Percentiles rank a stretch among this genome's conserved stretches.
These are phyloP conservation scores for Anguilla megastoma DNA, from an alignment of 2,797 vertebrate genomes.

Conservation along the genomic window DNA sequence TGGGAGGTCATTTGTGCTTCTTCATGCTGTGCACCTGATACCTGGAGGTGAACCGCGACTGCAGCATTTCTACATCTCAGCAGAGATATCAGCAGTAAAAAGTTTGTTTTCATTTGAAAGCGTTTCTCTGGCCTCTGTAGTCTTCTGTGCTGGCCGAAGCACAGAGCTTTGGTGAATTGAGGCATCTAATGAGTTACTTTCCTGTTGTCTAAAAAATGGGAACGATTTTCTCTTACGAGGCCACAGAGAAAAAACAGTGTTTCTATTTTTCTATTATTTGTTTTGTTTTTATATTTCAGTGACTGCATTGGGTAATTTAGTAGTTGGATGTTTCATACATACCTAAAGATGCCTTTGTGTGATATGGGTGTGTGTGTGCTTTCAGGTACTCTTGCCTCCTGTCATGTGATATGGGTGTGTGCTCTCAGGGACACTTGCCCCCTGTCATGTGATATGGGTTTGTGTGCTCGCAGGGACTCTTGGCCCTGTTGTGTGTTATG, in stretches of 20 bases:
- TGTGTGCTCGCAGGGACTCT: background rate
- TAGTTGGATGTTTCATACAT: background rate
- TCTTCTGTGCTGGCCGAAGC: background rate
- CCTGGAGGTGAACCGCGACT: background rate
- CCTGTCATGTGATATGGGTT: background rate
- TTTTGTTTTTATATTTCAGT: background rate
- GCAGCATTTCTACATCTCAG: background rate
- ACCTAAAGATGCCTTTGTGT: background rate
- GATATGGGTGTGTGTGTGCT: background rate
- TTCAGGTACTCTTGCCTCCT: background rate
- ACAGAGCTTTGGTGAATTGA: background rate
- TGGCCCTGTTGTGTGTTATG: background rate
- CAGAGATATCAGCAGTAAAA: background rate
- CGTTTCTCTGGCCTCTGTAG: background rate
- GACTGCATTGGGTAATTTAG: background rate
- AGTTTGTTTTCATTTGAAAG: background rate
- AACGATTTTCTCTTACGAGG: background rate
- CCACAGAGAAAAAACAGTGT: background rate
- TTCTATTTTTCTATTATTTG: background rate
- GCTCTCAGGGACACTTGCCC: background rate
- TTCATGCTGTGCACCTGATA: background rate
- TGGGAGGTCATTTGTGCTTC: background rate
- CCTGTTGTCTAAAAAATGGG: background rate
- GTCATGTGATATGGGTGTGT: conserved; percentile 9
- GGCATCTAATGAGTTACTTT: background rate